phyloP scores from a whole-genome alignment of 2,888 invertebrate genomes.

The Eristalis pertinax region DNA sequence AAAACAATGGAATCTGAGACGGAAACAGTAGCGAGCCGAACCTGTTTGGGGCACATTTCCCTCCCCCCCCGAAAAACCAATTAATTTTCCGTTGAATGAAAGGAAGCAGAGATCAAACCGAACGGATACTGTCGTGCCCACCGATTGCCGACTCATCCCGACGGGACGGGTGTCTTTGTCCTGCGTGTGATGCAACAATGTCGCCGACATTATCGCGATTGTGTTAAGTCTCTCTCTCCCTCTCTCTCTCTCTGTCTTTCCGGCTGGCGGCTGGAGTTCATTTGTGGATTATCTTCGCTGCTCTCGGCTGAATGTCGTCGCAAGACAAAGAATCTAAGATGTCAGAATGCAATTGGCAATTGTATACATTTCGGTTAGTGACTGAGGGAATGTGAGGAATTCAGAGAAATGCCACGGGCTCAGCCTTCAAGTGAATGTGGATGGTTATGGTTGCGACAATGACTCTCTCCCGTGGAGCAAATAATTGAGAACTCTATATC shows the following conservation, averaged over 20 bases:
- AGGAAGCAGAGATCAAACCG: conserved; percentile 58
- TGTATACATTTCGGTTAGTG: conserved; percentile 10
- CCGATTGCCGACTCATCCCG: not conserved
- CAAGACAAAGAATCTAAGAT: conserved; percentile 47
- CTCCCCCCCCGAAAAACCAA: conserved; percentile 48
- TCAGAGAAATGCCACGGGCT: not conserved
- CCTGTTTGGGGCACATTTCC: conserved; percentile 34
- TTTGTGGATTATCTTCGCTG: not conserved
- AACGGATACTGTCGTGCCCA: conserved; percentile 28
- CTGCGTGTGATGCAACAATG: conserved; percentile 23
- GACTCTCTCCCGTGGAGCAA: not conserved
- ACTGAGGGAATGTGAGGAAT: conserved; percentile 17
- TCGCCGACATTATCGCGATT: conserved; percentile 40
- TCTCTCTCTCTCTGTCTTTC: not conserved
- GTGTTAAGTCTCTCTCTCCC: not conserved
- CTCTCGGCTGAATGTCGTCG: not conserved
- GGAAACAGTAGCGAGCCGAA: conserved; percentile 34
- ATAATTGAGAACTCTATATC: not conserved
- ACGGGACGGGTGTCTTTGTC: not conserved
- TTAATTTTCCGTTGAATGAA: conserved; percentile 65
- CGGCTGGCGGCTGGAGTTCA: not conserved
- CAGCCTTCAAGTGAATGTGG: not conserved
- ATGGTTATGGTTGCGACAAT: not conserved
- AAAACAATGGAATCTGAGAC: conserved; percentile 49
- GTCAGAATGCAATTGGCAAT: conserved; percentile 51